phyloP scores from a whole-genome alignment of 1,140 invertebrate species.

The Lerema accius region DNA sequence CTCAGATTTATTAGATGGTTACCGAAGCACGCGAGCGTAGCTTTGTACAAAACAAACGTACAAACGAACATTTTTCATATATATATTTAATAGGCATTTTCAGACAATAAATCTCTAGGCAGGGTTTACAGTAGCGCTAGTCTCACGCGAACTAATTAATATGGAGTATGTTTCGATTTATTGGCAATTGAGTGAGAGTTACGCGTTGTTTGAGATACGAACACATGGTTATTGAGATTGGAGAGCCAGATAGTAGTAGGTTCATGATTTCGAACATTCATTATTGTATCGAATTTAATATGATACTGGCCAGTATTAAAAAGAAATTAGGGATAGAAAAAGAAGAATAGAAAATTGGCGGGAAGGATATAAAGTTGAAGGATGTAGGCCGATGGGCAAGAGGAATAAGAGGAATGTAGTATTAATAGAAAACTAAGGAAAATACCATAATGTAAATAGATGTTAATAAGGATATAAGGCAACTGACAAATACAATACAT shows the following conservation, averaged over 20 bases:
- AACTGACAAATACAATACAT: too few species aligned
- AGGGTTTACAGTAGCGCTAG: slow-evolving; percentile 63
- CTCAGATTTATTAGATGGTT: slow-evolving; percentile 29
- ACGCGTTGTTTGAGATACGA: slow-evolving; percentile 47
- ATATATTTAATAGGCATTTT: slow-evolving; percentile 63
- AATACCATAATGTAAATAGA: too few species aligned
- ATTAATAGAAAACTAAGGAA: too few species aligned
- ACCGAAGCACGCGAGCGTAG: slow-evolving; percentile 40
- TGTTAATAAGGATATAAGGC: too few species aligned
- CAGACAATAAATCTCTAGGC: slow-evolving; percentile 63
- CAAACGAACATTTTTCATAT: slow-evolving; percentile 73
- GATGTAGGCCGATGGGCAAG: too few species aligned
- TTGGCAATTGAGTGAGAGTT: slow-evolving; percentile 61
- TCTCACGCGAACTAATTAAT: slow-evolving; percentile 79
- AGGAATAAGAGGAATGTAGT: too few species aligned
- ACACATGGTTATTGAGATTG: slow-evolving; percentile 31
- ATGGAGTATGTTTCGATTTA: slow-evolving; percentile 77
- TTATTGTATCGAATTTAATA: too few species aligned
- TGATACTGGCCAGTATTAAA: too few species aligned
- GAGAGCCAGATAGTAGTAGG: background rate
- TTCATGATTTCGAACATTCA: too few species aligned
- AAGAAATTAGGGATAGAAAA: too few species aligned
- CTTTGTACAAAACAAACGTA: slow-evolving; percentile 47
- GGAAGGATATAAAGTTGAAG: too few species aligned
- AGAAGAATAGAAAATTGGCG: too few species aligned